Base-by-base conservation (phyloP, 2,797 vertebrate species). In the Bufotes viridis region DNA sequence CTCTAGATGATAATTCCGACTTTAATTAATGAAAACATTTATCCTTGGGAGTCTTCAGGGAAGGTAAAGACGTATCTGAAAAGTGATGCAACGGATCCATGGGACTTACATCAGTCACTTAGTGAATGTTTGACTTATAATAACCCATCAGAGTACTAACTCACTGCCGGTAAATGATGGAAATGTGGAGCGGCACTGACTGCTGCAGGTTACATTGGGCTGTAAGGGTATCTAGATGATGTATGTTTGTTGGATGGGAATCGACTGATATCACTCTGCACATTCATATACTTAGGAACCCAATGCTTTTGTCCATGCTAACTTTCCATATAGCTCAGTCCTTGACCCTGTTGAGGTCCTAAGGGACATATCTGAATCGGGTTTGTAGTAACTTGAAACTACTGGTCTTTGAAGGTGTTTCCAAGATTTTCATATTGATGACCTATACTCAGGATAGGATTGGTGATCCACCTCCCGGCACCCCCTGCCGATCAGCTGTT, bases 101-200 rank as follows among this genome's bases (percentile, higher is more conserved):
- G 57, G 82, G 67, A 74, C 55, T 84, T 84, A 74, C 82, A 84
- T 84, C 69, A 84, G 82, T 60, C 55, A 78, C 75, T 78, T 78
- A 74, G 82, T 51, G 60, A 67, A 63, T 13, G 79, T 81, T 61
- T 81, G 65, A 81, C 61, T 67, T 65, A 1, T 67, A 65, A 51
- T 67, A 65, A 81, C 34, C 61, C 60, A 80, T 80, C 78, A 34
- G 24, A 81, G 78, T 42, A 18, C n/a, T n/a, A n/a, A n/a, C 20
- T 61, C 5, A 29, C 11, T 65, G 18, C 26, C 8, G 26, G 18
- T 34, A 24, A 60, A n/a, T 49, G 24, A 29, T 18, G 55, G 55
- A 20, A n/a, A 13, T 60, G 29, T 3, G 17, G 17, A 29, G 5
- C 17, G 5, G 9, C 22, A 0, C n/a, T 3, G 22, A 20, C 10